Evolutionary conservation across 1,140 invertebrate genomes (phyloP).

Genomic region (Forficula auricularia): DNA sequence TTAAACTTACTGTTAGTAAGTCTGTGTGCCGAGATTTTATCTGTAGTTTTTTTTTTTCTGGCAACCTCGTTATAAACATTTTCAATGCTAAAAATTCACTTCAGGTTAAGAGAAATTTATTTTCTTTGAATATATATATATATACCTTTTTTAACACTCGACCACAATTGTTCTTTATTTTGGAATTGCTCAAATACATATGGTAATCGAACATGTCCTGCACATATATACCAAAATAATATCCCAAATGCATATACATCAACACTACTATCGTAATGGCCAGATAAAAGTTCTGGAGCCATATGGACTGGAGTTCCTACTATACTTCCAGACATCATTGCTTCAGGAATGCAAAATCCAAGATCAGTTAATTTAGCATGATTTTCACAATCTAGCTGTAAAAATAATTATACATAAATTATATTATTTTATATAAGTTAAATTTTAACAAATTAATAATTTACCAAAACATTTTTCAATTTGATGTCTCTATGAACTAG

Average conservation of each 20-base stretch:
- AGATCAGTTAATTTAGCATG: slow-evolving; percentile 74
- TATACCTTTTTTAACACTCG: slow-evolving; percentile 61
- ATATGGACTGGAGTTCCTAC: slow-evolving; percentile 83
- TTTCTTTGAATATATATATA: slow-evolving; percentile 5
- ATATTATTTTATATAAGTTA: neutral
- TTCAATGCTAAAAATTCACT: slow-evolving; percentile 6
- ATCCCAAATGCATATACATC: slow-evolving; percentile 86
- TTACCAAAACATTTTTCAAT: slow-evolving; percentile 70
- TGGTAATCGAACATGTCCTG: slow-evolving; percentile 62
- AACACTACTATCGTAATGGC: slow-evolving; percentile 67
- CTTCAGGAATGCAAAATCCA: slow-evolving; percentile 80
- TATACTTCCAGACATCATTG: slow-evolving; percentile 75
- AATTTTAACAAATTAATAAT: slow-evolving; percentile 15
- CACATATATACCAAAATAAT: slow-evolving; percentile 79
- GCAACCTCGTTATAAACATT: neutral
- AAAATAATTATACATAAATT: slow-evolving; percentile 2
- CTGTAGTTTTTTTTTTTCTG: too few species aligned
- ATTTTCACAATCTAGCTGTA: slow-evolving; percentile 47
- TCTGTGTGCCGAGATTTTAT: too few species aligned
- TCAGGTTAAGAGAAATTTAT: neutral
- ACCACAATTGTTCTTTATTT: slow-evolving; percentile 79
- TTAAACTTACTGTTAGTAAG: too few species aligned
- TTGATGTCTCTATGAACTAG: slow-evolving; percentile 81
- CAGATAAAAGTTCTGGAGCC: slow-evolving; percentile 73
- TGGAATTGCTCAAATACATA: slow-evolving; percentile 68